Evolutionary conservation across 2,113 vertebrate genomes (phyloP).

Genomic region (Aythya baeri): DNA sequence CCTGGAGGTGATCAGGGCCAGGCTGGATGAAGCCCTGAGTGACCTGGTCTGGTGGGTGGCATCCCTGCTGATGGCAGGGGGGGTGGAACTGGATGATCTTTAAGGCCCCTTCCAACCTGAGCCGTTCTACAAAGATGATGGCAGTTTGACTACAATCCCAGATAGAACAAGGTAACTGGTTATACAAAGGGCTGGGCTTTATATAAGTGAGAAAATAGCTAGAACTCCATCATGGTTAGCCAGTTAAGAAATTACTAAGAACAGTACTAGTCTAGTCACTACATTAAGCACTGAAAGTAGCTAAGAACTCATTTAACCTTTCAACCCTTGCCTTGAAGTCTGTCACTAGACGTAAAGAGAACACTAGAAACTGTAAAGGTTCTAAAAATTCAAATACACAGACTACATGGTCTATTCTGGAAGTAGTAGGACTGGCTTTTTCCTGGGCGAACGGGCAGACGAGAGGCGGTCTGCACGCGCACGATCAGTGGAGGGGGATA

Average conservation of each 20-base stretch:
- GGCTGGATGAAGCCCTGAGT: no score
- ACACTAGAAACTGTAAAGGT: not conserved
- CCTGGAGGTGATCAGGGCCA: no score
- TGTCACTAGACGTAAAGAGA: not conserved
- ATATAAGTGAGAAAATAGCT: not conserved
- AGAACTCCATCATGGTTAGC: not conserved
- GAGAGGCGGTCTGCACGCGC: no score
- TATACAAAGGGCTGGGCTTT: not conserved
- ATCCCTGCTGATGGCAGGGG: no score
- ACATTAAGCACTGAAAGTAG: not conserved
- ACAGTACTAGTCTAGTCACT: not conserved
- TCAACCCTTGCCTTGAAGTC: not conserved
- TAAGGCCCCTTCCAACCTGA: no score
- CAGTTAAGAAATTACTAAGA: not conserved
- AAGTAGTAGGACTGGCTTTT: no score
- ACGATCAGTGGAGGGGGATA: no score
- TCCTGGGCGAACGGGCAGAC: no score
- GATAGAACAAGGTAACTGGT: not conserved
- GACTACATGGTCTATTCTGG: not conserved
- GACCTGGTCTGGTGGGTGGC: no score
- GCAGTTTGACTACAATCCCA: not conserved
- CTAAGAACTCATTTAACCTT: not conserved
- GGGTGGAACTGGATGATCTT: no score
- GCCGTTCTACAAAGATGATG: not conserved
- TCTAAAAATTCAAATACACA: not conserved